Percentiles rank a stretch among this genome's conserved stretches.
These are phyloP conservation scores for Datnioides undecimradiatus DNA, from an alignment of 2,113 vertebrate genomes.

Conservation along the genomic window DNA sequence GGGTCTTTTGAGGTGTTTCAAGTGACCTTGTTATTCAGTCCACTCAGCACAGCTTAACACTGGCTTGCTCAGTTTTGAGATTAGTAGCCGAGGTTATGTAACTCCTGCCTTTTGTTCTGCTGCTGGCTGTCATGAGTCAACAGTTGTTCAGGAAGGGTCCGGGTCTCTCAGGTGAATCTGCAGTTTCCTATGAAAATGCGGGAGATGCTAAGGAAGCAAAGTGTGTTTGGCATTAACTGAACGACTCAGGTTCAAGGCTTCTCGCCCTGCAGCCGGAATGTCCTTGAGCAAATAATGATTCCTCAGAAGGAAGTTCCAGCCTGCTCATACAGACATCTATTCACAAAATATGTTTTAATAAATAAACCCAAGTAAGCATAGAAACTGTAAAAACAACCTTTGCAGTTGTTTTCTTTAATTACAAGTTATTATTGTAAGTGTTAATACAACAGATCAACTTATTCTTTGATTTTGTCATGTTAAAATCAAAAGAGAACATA, in stretches of 20 bases:
- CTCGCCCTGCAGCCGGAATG: neutral
- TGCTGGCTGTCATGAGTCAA: constrained; percentile 19
- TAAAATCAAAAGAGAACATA: neutral
- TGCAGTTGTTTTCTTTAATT: neutral
- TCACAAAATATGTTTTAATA: too few relatives aligned
- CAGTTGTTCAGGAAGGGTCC: constrained; percentile 28
- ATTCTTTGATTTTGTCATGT: neutral
- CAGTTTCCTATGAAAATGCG: neutral
- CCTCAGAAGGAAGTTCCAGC: neutral
- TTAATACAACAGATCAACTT: neutral
- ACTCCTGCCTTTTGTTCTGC: constrained; percentile 22
- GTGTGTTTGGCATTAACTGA: neutral
- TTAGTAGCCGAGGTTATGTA: constrained; percentile 10
- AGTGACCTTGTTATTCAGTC: constrained; percentile 39
- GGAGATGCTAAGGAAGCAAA: neutral
- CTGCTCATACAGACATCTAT: too few relatives aligned
- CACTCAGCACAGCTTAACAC: neutral
- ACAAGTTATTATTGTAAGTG: neutral
- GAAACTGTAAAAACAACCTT: neutral
- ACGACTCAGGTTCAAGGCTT: neutral
- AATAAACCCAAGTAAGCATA: too few relatives aligned
- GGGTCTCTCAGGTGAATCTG: constrained; percentile 21
- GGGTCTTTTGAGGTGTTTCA: neutral
- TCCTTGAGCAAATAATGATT: neutral
- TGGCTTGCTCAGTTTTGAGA: constrained; percentile 9